Percentiles rank a stretch among this genome's conserved stretches.
Evolutionary conservation across 1,140 invertebrate genomes (phyloP).

Genomic region (Megalonaias nervosa): DNA sequence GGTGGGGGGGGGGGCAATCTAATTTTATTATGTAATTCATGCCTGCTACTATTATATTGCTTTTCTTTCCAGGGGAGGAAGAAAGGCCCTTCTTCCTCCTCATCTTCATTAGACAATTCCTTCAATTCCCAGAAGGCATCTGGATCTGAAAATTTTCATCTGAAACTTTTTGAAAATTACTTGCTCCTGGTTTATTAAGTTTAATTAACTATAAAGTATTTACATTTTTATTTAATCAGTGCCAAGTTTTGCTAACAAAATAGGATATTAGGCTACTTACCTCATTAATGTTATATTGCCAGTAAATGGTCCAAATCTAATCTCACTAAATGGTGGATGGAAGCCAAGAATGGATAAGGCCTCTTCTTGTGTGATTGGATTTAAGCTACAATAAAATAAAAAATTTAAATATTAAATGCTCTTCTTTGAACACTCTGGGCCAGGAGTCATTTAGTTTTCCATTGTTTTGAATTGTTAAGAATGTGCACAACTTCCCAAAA

Average conservation of each 20-base stretch:
- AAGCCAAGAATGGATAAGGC: conserved; percentile 63
- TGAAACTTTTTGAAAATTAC: no score
- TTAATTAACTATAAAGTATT: no score
- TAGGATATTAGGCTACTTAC: conserved; percentile 34
- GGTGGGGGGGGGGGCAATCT: no score
- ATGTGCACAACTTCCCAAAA: background rate
- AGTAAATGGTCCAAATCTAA: conserved; percentile 67
- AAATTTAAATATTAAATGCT: background rate
- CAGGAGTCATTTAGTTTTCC: background rate
- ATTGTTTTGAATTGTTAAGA: background rate
- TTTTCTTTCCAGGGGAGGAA: no score
- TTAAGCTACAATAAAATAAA: conserved; percentile 44
- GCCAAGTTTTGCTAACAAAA: background rate
- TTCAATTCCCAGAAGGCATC: no score
- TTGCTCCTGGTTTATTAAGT: no score
- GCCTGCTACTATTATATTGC: no score
- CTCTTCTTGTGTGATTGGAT: conserved; percentile 66
- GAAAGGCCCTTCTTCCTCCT: no score
- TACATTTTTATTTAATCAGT: no score
- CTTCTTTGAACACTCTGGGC: background rate
- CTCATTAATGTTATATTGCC: conserved; percentile 65
- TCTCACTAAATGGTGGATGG: conserved; percentile 61
- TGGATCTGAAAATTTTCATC: no score
- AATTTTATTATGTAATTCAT: no score
- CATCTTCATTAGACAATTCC: no score